Conservation (phyloP, 92 coral and sea anemone species). For the Actinostola sp. region DNA sequence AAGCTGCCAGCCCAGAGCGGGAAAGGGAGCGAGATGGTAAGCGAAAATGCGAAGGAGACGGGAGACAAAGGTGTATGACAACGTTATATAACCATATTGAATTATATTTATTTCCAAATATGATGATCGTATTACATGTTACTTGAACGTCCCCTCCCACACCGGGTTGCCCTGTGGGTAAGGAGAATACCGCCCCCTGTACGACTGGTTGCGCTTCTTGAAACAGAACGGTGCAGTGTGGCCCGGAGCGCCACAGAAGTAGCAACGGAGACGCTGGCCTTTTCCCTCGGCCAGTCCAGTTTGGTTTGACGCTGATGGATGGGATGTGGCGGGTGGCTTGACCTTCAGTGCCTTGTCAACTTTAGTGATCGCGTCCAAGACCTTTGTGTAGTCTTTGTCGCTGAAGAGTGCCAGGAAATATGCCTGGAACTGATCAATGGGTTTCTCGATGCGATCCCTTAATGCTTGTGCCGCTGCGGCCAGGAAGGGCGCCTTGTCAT, state of each 20-base stretch:
- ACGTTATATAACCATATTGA: too few species aligned
- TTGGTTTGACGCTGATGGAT: too few species aligned
- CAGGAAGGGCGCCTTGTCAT: constrained; percentile 33
- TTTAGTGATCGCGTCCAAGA: constrained; percentile 16
- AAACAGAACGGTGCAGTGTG: constrained; percentile 34
- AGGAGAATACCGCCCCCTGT: constrained; percentile 15
- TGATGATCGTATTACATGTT: too few species aligned
- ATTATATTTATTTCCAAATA: too few species aligned
- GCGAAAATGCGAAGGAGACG: too few species aligned
- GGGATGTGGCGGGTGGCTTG: constrained; percentile 14
- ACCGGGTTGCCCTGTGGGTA: constrained; percentile 4
- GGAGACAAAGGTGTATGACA: too few species aligned
- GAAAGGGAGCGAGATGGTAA: too few species aligned
- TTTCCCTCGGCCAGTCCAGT: too few species aligned
- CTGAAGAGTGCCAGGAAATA: constrained; percentile 46
- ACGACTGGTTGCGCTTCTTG: not conserved
- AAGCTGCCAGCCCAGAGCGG: too few species aligned
- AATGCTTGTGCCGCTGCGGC: constrained; percentile 9
- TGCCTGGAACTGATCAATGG: constrained; percentile 17
- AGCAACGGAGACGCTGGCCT: constrained; percentile 3
- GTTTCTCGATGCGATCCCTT: not conserved
- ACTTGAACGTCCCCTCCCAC: not conserved
- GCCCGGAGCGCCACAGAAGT: constrained; percentile 47
- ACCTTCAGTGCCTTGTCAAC: constrained; percentile 28
- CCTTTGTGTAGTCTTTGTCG: constrained; percentile 47